Evolutionary conservation across 2,888 invertebrate species (phyloP).

Genomic region (Pollenia amentaria): DNA sequence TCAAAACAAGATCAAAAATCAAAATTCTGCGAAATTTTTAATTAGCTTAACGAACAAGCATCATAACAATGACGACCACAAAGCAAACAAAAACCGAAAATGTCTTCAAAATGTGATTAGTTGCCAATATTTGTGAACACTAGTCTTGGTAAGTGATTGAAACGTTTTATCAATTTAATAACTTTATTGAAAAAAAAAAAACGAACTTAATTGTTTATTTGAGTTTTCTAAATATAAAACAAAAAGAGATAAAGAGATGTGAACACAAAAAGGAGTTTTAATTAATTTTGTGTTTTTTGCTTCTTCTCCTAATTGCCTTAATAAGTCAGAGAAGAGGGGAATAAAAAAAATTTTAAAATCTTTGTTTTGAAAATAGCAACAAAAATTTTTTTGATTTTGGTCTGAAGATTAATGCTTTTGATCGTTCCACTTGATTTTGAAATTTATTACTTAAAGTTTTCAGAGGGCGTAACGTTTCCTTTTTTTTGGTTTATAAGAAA

Average conservation of each 20-base stretch:
- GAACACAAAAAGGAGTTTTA: not conserved
- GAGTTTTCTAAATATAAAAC: not conserved
- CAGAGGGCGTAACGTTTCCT: constrained; percentile 19
- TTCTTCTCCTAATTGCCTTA: constrained; percentile 4
- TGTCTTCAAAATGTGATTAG: constrained; percentile 28
- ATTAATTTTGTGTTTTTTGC: not conserved
- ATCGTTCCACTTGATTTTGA: constrained; percentile 17
- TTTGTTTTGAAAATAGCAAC: not conserved
- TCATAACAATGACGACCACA: not conserved
- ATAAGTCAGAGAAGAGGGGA: not conserved
- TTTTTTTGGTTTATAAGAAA: not conserved
- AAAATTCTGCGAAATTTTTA: constrained; percentile 57
- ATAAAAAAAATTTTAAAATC: not conserved
- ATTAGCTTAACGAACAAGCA: constrained; percentile 36
- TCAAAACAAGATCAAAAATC: not conserved
- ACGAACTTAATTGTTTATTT: not conserved
- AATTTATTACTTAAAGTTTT: not conserved
- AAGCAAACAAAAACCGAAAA: constrained; percentile 7
- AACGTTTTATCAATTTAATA: constrained; percentile 69
- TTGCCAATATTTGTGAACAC: constrained; percentile 18
- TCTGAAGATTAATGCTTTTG: not conserved
- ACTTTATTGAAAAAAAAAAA: constrained; percentile 58
- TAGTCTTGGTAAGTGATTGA: constrained; percentile 28
- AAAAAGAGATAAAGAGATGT: not conserved
- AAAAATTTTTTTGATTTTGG: not conserved